These are phyloP conservation scores for Oasisia sp. DNA, from an alignment of 2,888 invertebrate species.

Conservation along the genomic window DNA sequence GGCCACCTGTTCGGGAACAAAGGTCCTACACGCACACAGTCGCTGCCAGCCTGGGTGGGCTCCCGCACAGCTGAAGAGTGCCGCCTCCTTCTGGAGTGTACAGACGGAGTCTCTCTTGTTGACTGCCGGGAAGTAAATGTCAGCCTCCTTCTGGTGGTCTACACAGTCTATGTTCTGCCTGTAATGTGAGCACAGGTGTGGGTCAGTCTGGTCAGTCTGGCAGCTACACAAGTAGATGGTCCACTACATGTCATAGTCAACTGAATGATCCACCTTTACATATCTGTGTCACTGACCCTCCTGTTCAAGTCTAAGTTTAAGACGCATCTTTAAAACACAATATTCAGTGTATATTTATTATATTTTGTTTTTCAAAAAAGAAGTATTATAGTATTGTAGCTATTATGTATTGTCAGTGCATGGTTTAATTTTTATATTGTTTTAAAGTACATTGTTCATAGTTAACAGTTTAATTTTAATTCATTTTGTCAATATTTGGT, in stretches of 20 bases:
- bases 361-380: no score
- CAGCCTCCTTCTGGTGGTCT: neutral
- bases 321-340: no score
- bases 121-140: constrained; percentile 27
- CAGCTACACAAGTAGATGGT: neutral
- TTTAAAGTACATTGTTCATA: no score
- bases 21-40: constrained; percentile 33
- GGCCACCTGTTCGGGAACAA: constrained; percentile 25
- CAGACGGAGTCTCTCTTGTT: neutral
- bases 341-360: no score
- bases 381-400: no score
- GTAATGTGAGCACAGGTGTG: neutral
- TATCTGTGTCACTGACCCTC: no score
- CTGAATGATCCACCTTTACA: neutral
- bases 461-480: no score
- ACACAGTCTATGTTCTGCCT: constrained; percentile 14
- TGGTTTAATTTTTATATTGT: no score
- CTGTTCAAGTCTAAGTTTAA: no score
- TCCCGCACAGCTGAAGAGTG: constrained; percentile 31
- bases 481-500: no score
- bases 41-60: neutral
- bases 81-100: constrained; percentile 17
- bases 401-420: no score
- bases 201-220: neutral
- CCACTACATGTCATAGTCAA: neutral